Conservation (phyloP, 2,888 invertebrate species). For the Metacarcinus magister region DNA sequence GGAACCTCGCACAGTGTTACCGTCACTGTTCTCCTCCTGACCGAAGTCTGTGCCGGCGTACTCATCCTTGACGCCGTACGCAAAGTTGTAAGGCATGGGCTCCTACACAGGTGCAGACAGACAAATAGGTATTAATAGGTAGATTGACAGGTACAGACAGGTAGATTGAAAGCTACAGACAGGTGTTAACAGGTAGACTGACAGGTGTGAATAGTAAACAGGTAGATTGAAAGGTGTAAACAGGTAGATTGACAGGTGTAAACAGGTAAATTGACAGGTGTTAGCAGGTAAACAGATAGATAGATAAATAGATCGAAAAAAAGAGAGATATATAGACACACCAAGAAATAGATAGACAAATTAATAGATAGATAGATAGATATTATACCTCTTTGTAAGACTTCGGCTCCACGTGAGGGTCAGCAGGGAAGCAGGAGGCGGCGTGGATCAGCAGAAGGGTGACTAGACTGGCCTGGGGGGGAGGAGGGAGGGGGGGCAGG, state of each 20-base stretch:
- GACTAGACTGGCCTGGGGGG: neutral
- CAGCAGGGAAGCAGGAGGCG: neutral
- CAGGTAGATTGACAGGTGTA: neutral
- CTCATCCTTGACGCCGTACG: constrained; percentile 89
- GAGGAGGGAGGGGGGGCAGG: neutral
- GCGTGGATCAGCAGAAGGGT: neutral
- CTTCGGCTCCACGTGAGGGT: neutral
- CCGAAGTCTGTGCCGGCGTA: constrained; percentile 88
- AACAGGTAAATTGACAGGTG: neutral
- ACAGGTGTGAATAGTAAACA: neutral
- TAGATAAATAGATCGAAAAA: neutral
- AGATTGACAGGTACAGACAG: neutral
- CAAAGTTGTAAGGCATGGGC: constrained; percentile 88
- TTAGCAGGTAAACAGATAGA: neutral
- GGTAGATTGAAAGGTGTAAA: neutral
- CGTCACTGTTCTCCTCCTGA: constrained; percentile 88
- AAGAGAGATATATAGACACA: neutral
- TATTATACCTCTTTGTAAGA: neutral
- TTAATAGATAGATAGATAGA: neutral
- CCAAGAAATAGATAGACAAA: neutral
- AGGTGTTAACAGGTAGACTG: no score
- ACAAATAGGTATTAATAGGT: neutral
- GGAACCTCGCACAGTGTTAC: constrained; percentile 88
- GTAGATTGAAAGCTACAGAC: neutral
- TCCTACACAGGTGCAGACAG: neutral